phyloP scores from a whole-genome alignment of 2,113 vertebrate genomes.

The Stegostoma tigrinum region DNA sequence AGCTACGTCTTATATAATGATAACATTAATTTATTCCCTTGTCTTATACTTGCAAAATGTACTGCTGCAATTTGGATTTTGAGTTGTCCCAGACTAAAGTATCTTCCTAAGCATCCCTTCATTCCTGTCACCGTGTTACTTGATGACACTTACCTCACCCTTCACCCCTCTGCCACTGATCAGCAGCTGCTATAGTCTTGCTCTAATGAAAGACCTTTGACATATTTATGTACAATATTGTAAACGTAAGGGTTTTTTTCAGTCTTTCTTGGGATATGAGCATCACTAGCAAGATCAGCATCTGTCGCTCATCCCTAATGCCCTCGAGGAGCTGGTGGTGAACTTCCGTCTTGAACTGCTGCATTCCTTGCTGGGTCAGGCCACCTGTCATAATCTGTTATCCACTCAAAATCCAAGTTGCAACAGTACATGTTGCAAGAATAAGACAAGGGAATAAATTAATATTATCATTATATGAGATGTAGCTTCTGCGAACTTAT shows the following conservation, averaged over 20 bases:
- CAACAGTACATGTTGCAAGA: not conserved
- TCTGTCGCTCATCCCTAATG: too few relatives aligned
- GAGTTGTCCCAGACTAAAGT: not conserved
- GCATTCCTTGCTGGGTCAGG: too few relatives aligned
- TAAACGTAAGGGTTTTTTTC: not conserved
- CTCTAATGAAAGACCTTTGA: not conserved
- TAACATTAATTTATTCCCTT: not conserved
- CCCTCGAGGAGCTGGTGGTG: too few relatives aligned
- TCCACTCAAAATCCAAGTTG: not conserved
- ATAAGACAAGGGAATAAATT: not conserved
- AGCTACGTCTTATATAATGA: not conserved
- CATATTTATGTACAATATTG: not conserved
- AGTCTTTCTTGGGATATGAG: too few relatives aligned
- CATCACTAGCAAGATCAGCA: too few relatives aligned
- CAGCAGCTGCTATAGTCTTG: not conserved
- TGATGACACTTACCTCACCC: not conserved
- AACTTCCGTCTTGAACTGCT: too few relatives aligned
- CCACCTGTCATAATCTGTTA: not conserved
- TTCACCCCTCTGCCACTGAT: not conserved
- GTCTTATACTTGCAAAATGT: not conserved
- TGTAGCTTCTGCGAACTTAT: not conserved
- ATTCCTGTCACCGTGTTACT: not conserved
- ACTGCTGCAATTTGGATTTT: not conserved
- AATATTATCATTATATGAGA: not conserved
- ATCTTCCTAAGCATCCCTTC: not conserved